A percentile compares a stretch with the other conserved stretches of the same genome.
phyloP scores from a whole-genome alignment of 2,888 invertebrate species.

The Spatulosminthurus flaviceps region DNA sequence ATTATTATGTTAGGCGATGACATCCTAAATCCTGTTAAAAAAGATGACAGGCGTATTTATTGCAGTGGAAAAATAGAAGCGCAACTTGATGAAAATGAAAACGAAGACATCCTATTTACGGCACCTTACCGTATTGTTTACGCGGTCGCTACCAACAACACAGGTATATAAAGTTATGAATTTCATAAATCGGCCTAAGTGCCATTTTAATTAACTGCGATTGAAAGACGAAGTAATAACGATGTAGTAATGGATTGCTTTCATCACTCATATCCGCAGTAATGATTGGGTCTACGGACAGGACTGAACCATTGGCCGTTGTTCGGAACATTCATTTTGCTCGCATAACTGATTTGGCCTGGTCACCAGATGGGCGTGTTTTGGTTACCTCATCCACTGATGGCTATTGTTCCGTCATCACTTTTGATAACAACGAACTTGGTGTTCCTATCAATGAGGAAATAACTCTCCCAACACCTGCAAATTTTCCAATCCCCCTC shows the following conservation, averaged over 20 bases:
- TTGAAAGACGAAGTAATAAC: background rate
- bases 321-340: constrained; percentile 89
- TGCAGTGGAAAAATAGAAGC: constrained; percentile 54
- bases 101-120: constrained; percentile 64
- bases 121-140: constrained; percentile 85
- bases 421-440: constrained; percentile 79
- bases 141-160: constrained; percentile 88
- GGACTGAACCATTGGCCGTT: constrained; percentile 79
- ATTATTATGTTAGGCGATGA: constrained; percentile 52
- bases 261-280: constrained; percentile 69
- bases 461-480: background rate
- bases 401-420: constrained; percentile 86
- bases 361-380: constrained; percentile 82
- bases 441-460: constrained; percentile 68
- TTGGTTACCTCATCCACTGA: constrained; percentile 86
- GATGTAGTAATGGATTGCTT: background rate
- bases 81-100: constrained; percentile 35
- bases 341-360: constrained; percentile 85
- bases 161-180: constrained; percentile 43
- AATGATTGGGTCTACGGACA: constrained; percentile 88
- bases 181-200: too few species aligned
- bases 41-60: constrained; percentile 52
- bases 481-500: constrained; percentile 20
- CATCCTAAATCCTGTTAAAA: constrained; percentile 54
- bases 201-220: background rate